Evolutionary conservation across 2,888 invertebrate species (phyloP).

Genomic region (Mystacides longicornis): DNA sequence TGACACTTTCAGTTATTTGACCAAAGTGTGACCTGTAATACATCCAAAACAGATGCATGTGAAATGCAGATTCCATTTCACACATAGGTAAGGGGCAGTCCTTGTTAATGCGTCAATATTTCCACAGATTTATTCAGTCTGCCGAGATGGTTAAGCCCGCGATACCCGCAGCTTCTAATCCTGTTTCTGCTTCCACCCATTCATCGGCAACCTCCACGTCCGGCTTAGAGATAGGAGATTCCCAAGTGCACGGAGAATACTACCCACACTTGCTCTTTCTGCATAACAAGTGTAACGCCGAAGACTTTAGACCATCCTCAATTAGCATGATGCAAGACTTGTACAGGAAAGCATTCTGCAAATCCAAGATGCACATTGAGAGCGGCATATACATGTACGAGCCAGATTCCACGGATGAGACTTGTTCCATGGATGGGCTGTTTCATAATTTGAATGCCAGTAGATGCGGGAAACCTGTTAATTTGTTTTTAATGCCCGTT

Average conservation of each 20-base stretch:
- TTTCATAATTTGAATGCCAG: constrained; percentile 47
- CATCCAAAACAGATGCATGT: no score
- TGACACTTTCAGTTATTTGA: no score
- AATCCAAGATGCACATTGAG: constrained; percentile 57
- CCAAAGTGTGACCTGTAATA: no score
- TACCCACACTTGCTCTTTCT: constrained; percentile 78
- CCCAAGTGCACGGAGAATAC: constrained; percentile 55
- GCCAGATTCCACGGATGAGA: constrained; percentile 38
- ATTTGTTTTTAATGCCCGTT: constrained; percentile 62
- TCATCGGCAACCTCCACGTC: constrained; percentile 8
- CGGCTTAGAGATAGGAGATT: constrained; percentile 34
- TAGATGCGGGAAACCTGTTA: constrained; percentile 54
- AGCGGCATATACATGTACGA: constrained; percentile 60
- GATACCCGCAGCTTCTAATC: constrained; percentile 48
- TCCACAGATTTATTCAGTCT: constrained; percentile 63
- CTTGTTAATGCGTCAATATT: no score
- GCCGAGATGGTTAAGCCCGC: constrained; percentile 85
- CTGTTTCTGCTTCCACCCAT: constrained; percentile 11
- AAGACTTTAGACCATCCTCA: constrained; percentile 59
- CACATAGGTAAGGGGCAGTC: no score
- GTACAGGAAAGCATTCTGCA: constrained; percentile 50
- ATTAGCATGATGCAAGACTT: constrained; percentile 55
- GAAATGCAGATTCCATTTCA: no score
- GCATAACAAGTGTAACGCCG: constrained; percentile 70
- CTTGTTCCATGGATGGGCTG: constrained; percentile 38